Conservation (phyloP, 2,113 vertebrate genomes). For the Cyprichromis sp. region DNA sequence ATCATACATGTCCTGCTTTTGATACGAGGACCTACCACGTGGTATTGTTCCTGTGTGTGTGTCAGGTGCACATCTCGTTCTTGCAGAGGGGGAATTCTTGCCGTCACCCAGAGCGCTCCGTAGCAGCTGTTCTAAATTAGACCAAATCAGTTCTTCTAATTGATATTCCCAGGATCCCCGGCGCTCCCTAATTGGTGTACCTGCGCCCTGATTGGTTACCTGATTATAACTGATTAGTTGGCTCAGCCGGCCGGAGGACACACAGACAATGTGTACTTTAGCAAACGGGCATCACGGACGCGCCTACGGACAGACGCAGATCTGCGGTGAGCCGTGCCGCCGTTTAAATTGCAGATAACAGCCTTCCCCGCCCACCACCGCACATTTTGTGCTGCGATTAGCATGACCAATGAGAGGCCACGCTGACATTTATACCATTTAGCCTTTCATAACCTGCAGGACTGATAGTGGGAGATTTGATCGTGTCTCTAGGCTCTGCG, state of each 20-base stretch:
- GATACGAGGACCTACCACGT: neutral
- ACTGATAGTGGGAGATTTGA: neutral
- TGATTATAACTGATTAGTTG: constrained; percentile 59
- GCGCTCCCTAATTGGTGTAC: constrained; percentile 45
- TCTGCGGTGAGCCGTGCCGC: neutral
- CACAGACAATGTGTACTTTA: neutral
- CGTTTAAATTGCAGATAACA: neutral
- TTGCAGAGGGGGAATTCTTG: neutral
- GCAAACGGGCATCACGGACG: neutral
- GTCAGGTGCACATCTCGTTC: neutral
- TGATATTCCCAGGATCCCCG: constrained; percentile 48
- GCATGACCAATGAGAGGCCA: neutral
- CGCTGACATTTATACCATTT: neutral
- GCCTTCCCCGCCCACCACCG: neutral
- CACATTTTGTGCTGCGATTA: neutral
- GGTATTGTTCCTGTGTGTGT: neutral
- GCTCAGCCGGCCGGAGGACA: constrained; percentile 28
- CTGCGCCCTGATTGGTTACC: constrained; percentile 57
- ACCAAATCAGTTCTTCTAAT: constrained; percentile 49
- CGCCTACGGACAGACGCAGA: neutral
- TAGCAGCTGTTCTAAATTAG: constrained; percentile 57
- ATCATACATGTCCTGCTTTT: neutral
- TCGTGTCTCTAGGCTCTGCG: neutral
- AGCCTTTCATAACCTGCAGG: neutral
- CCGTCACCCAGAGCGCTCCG: constrained; percentile 17